Evolutionary conservation across 2,888 invertebrate genomes (phyloP), one percentile per base, ranked within the genome.

Genomic region (Thecocarcelia acutangulata): DNA sequence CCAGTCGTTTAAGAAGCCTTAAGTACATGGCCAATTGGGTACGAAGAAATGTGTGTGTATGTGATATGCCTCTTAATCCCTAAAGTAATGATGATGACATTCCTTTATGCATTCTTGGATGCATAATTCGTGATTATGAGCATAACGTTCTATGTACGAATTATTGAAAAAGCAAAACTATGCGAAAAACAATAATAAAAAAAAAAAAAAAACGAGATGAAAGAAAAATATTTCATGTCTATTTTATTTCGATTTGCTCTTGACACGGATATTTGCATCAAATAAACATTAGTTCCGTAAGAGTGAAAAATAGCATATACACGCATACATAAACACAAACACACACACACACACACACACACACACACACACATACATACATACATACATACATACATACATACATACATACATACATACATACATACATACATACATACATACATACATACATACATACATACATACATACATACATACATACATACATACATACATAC

Each of bases 61-160:
- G 44, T 74, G 64, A 74, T 59, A 74, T 74, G 54, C 69, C 74
- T 70, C 70, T 64, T 78, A 82, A 78, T 78, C 78, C 70, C 66
- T 74, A 40, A 70, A 78, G 78, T 70, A 74, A 78, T 74, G 74
- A 81, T 81, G 77, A 82, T 82, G 82, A 78, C 82, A 82, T 78
- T 82, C 78, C 72, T 82, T 82, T 82, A 82, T 82, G 78, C 69
- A 82, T 82, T 74, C 82, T 78, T 64, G 59, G 64, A 42, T 77
- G 69, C 69, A 78, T 78, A 78, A 74, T 82, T 73, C 64, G 77
- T 77, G 64, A 73, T 73, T 77, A 59, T 69, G 15, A 70, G 69
- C 58, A 77, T 40, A 69, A 59, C 13, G 11, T 52, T 61, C 44
- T 17, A 44, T 42, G 42, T 37, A 46, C 6, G 17, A 24, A 13